Evolutionary conservation across 2,888 invertebrate genomes (phyloP).

Genomic region (Rhamphomyia laevipes): DNA sequence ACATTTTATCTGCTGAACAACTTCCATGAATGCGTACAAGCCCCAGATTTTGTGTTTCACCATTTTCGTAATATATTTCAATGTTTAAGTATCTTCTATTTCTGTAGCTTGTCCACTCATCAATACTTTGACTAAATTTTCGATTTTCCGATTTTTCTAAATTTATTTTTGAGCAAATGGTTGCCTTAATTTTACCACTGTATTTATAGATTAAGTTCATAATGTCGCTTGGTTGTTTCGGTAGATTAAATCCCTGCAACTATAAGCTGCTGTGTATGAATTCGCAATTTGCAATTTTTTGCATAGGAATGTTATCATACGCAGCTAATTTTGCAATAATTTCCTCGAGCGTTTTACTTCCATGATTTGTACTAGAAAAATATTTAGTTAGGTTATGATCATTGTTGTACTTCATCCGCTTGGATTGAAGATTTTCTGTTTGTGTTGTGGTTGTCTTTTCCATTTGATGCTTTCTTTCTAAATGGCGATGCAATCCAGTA

Average conservation of each 20-base stretch:
- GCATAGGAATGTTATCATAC: neutral
- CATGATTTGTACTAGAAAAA: neutral
- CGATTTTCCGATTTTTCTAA: neutral
- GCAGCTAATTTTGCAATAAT: neutral
- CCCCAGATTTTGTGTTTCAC: neutral
- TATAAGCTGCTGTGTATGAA: neutral
- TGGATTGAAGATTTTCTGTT: too few relatives aligned
- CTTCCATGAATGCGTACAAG: conserved; percentile 1
- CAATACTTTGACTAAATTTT: neutral
- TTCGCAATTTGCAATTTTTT: neutral
- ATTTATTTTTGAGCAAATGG: too few relatives aligned
- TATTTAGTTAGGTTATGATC: too few relatives aligned
- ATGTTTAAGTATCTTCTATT: neutral
- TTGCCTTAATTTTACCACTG: too few relatives aligned
- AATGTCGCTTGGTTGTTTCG: neutral
- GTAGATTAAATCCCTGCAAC: neutral
- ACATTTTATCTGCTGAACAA: conserved; percentile 2
- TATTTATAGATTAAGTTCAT: neutral
- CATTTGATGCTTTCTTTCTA: neutral
- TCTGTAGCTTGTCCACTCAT: neutral
- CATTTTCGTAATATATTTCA: too few relatives aligned
- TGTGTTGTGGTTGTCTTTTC: too few relatives aligned
- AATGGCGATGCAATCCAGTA: neutral
- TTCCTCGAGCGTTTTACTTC: neutral
- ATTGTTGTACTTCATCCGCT: too few relatives aligned